These are phyloP conservation scores for Ruditapes philippinarum DNA, from an alignment of 1,140 invertebrate genomes.

Conservation along the genomic window DNA sequence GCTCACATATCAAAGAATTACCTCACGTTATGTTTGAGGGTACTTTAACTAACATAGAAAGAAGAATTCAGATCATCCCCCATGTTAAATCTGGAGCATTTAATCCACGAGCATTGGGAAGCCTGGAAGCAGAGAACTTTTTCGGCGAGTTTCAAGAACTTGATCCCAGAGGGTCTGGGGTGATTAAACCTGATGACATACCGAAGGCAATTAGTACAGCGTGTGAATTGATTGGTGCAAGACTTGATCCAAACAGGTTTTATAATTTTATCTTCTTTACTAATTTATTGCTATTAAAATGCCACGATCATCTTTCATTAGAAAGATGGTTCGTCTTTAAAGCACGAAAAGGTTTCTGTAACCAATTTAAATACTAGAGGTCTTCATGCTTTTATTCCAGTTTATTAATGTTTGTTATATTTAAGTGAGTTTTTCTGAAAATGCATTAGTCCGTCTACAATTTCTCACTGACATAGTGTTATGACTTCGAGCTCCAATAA, in stretches of 20 bases:
- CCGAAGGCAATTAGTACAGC: slow-evolving; percentile 12
- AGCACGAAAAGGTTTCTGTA: too few relatives aligned
- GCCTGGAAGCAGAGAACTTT: slow-evolving; percentile 41
- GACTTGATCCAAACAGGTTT: slow-evolving; percentile 54
- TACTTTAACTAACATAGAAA: slow-evolving; percentile 44
- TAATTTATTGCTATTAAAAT: too few relatives aligned
- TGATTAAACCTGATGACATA: slow-evolving; percentile 29
- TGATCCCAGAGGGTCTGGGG: slow-evolving; percentile 44
- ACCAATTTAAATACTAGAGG: too few relatives aligned
- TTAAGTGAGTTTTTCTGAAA: too few relatives aligned
- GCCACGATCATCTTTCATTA: too few relatives aligned
- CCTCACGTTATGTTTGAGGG: slow-evolving; percentile 41
- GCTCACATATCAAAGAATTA: neutral
- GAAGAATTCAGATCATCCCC: slow-evolving; percentile 32
- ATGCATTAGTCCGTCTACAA: too few relatives aligned
- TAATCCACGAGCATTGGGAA: slow-evolving; percentile 10
- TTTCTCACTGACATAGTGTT: too few relatives aligned
- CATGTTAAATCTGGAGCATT: slow-evolving; percentile 15
- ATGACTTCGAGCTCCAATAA: too few relatives aligned
- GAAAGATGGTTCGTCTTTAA: too few relatives aligned
- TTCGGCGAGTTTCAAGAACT: slow-evolving; percentile 59
- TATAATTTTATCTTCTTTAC: too few relatives aligned
- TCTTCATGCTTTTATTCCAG: too few relatives aligned
- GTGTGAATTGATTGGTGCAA: neutral
- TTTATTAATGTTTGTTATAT: too few relatives aligned